phyloP scores from a whole-genome alignment of 2,113 vertebrate species.

The Montifringilla adamsi region DNA sequence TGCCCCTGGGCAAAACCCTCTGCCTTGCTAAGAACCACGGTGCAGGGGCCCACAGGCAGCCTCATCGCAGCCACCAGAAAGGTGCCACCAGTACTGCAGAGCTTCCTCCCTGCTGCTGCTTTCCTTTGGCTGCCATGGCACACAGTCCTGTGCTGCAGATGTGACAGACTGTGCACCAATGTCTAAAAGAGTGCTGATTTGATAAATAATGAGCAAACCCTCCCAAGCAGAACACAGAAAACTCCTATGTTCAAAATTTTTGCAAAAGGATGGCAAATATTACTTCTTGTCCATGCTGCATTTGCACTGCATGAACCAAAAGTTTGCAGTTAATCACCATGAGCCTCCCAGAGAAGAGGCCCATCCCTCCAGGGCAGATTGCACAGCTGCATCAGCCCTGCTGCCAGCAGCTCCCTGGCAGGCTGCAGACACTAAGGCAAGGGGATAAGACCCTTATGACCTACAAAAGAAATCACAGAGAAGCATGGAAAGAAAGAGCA shows the following conservation, averaged over 20 bases:
- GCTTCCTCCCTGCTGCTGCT: not conserved
- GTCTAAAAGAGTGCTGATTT: not conserved
- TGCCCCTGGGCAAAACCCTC: accelerated
- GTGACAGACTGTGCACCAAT: not conserved
- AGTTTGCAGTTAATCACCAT: not conserved
- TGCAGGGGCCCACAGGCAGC: not conserved
- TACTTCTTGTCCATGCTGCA: not conserved
- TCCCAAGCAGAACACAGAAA: not conserved
- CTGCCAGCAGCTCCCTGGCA: not conserved
- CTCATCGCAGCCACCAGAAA: accelerated
- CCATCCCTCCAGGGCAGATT: not conserved
- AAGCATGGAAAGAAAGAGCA: not conserved
- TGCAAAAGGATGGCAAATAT: not conserved
- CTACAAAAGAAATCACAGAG: not conserved
- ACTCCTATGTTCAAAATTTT: not conserved
- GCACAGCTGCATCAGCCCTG: not conserved
- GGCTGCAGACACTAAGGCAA: not conserved
- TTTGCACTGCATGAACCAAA: not conserved
- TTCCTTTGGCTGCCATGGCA: not conserved
- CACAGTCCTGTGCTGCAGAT: accelerated
- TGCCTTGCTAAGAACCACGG: not conserved
- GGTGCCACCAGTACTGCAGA: not conserved
- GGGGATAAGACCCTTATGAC: not conserved
- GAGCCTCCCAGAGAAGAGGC: not conserved
- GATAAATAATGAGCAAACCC: not conserved